phyloP scores from a whole-genome alignment of 2,113 vertebrate genomes.

The Theristicus caerulescens region DNA sequence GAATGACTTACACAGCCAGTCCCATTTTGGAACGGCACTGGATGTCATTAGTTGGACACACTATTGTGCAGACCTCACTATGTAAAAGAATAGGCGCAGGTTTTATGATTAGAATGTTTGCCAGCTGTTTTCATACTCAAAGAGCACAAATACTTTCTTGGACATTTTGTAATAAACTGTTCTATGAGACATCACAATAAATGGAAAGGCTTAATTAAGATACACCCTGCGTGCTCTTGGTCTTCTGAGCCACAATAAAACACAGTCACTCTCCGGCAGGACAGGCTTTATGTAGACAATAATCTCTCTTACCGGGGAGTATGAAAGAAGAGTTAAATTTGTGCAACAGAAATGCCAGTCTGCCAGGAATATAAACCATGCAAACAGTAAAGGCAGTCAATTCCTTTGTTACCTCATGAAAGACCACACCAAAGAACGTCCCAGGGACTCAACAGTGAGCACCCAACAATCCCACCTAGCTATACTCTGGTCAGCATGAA shows the following conservation, averaged over 20 bases:
- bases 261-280: neutral
- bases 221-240: neutral
- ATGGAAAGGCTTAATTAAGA: neutral
- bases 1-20: neutral
- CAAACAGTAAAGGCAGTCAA: neutral
- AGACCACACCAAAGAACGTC: neutral
- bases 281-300: fast-evolving
- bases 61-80: neutral
- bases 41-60: neutral
- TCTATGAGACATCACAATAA: neutral
- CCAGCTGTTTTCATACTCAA: neutral
- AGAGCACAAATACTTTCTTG: neutral
- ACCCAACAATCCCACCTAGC: neutral
- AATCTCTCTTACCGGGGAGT: neutral
- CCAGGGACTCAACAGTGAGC: neutral
- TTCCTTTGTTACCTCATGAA: neutral
- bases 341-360: neutral
- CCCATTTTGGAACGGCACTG: neutral
- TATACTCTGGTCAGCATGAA: neutral
- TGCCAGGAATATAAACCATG: neutral
- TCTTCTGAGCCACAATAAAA: neutral
- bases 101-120: neutral
- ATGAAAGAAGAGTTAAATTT: neutral
- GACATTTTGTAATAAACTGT: neutral
- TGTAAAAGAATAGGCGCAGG: neutral